phyloP scores from a whole-genome alignment of 2,888 invertebrate species.

The Galerucella pusilla region DNA sequence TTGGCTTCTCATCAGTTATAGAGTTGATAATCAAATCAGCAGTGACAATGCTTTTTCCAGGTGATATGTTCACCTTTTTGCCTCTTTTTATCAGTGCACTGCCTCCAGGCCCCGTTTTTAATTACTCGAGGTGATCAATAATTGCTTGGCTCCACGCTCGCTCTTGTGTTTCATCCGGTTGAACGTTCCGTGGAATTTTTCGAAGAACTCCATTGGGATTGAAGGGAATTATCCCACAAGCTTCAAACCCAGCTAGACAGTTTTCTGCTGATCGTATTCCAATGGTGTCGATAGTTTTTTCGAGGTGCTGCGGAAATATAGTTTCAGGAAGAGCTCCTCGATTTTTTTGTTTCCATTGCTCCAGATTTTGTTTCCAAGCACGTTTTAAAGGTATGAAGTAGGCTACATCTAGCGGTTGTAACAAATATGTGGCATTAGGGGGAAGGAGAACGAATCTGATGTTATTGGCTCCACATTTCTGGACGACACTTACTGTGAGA shows the following conservation, averaged over 20 bases:
- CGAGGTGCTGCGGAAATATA: not conserved
- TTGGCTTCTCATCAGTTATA: conserved; percentile 4
- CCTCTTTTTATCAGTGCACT: not conserved
- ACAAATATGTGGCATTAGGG: no score
- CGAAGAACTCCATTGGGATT: not conserved
- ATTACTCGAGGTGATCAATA: no score
- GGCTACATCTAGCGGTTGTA: not conserved
- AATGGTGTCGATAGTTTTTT: not conserved
- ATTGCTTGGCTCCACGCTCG: no score
- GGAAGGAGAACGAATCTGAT: no score
- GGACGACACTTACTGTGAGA: no score
- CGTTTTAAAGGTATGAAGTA: conserved; percentile 2
- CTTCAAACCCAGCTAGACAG: not conserved
- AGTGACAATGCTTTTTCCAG: not conserved
- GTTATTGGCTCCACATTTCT: no score
- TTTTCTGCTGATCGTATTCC: conserved; percentile 2
- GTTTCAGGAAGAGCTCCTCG: no score
- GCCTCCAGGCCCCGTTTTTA: no score
- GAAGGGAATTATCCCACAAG: not conserved
- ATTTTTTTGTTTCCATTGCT: not conserved
- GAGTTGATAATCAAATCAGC: not conserved
- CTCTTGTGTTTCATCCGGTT: no score
- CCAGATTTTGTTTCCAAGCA: not conserved
- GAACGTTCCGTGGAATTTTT: not conserved
- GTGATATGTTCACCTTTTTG: not conserved